These are phyloP conservation scores for Drosophila pegasa DNA, from an alignment of 2,888 invertebrate species.

Conservation along the genomic window DNA sequence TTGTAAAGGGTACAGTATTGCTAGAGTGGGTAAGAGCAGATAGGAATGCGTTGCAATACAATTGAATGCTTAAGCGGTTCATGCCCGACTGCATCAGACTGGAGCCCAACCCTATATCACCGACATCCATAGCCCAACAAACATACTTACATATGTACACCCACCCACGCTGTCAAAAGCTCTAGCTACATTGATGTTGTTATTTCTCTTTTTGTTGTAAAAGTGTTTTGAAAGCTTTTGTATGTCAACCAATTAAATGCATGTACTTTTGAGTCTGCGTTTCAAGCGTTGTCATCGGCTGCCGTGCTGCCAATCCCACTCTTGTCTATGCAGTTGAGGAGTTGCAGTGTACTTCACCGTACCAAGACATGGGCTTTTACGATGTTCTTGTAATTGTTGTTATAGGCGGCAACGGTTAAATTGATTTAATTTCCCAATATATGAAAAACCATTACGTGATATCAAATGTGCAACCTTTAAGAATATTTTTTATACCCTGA, in stretches of 20 bases:
- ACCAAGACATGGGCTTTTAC: conserved; percentile 30
- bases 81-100: conserved; percentile 74
- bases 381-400: conserved; percentile 24
- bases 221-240: conserved; percentile 63
- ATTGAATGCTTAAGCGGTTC: conserved; percentile 73
- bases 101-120: conserved; percentile 27
- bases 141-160: conserved; percentile 20
- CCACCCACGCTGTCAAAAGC: conserved; percentile 26
- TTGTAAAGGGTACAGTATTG: neutral
- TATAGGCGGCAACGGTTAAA: neutral
- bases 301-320: neutral
- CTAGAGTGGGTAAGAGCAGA: conserved; percentile 4
- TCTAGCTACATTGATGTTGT: conserved; percentile 48
- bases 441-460: too few relatives aligned
- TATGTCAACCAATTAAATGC: conserved; percentile 52
- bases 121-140: conserved; percentile 27
- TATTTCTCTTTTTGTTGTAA: conserved; percentile 49
- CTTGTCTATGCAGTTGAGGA: neutral
- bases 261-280: conserved; percentile 13
- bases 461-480: too few relatives aligned
- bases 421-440: conserved; percentile 13
- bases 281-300: conserved; percentile 9
- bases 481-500: too few relatives aligned
- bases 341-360: conserved; percentile 26
- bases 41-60: conserved; percentile 48